Percentiles rank a stretch among this genome's conserved stretches.
These are phyloP conservation scores for Shargacucullia verbasci DNA, from an alignment of 2,888 invertebrate species.

Conservation along the genomic window DNA sequence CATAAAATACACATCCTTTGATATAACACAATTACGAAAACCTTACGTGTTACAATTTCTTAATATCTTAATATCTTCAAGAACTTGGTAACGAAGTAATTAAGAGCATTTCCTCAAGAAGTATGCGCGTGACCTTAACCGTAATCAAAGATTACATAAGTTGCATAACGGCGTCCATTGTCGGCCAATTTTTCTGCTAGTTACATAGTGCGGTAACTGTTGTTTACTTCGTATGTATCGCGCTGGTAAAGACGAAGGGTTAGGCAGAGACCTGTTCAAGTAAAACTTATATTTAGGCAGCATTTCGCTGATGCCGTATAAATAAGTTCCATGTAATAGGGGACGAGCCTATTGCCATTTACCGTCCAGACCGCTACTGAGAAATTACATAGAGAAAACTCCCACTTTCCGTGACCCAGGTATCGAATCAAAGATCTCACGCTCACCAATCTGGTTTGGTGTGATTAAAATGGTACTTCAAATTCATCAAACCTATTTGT, in stretches of 20 bases:
- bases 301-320: too few relatives aligned
- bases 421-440: too few relatives aligned
- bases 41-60: conserved; percentile 33
- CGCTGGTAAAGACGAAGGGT: not conserved
- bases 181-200: conserved; percentile 21
- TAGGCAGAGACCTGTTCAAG: not conserved
- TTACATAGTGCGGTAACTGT: conserved; percentile 14
- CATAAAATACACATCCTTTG: conserved; percentile 20
- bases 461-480: too few relatives aligned
- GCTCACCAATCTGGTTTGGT: too few relatives aligned
- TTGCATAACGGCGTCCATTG: conserved; percentile 49
- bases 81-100: conserved; percentile 26
- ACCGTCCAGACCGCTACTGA: too few relatives aligned
- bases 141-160: conserved; percentile 52
- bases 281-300: too few relatives aligned
- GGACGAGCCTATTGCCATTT: too few relatives aligned
- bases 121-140: conserved; percentile 52
- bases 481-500: too few relatives aligned
- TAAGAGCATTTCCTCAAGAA: conserved; percentile 49
- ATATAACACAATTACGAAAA: conserved; percentile 21
- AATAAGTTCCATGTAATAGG: too few relatives aligned
- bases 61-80: conserved; percentile 14
- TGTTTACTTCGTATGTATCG: conserved; percentile 17
- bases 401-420: too few relatives aligned
- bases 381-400: too few relatives aligned